Evolutionary conservation across 2,888 invertebrate genomes (phyloP), one percentile per base, ranked within the genome.

Genomic region (Thera britannica): DNA sequence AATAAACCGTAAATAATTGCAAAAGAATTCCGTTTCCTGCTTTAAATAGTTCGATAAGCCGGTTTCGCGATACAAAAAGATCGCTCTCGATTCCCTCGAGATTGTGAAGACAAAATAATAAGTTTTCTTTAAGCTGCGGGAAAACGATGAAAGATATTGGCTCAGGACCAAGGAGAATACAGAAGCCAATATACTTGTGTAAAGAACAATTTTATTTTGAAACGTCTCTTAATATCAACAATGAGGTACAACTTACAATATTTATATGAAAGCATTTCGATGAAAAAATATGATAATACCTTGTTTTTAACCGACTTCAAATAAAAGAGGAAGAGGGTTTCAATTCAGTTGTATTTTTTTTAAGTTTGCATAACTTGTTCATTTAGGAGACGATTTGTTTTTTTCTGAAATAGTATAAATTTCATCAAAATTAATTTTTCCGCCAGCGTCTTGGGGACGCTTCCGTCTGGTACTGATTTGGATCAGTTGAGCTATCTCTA

Each of bases 121-220:
- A 75, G 75, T 75, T 75, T 75, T 70, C 74, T 74, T 72, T 74
- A 75, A 75, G 75, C 75, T 72, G 65, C 69, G 70, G 57, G 70
- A 68, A 72, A 75, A 74, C 72, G 70, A 71, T 72, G 68, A 66
- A 66, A 68, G 68, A 64, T 68, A 75, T 75, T 75, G 74, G 75
- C 75, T 72, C 70, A 61, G 71, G 62, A 75, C 75, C 72, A 74
- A 74, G 59, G 67, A 69, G 69, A 66, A 68, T 56, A 65, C 69
- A 52, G 48, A 46, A 69, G 68, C 66, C 69, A 70, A 71, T 71
- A 68, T 68, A 72, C 67, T 70, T 75, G 67, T 72, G 71, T 75
- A 72, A 67, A 71, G 60, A 68, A 71, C 70, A 68, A 67, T 72
- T 67, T 71, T 67, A 41, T 58, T 62, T 65, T 54, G 60, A 49